Percentiles rank a stretch among this genome's conserved stretches.
Conservation (phyloP, 2,888 invertebrate genomes). For the Scaptomyza cyrtandrae region DNA sequence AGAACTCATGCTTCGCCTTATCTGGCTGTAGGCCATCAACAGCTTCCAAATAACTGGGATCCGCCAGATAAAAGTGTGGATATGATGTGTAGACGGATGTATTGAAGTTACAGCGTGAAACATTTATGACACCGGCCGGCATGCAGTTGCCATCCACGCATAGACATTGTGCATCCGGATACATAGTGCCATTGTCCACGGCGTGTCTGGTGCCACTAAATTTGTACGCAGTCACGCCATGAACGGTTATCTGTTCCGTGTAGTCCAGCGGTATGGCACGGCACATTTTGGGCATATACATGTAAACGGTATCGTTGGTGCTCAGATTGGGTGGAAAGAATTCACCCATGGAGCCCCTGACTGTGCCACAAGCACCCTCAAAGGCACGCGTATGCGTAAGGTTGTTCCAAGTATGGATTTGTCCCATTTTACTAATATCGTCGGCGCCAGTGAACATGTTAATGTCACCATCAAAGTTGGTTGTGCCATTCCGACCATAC, state of each 20-base stretch:
- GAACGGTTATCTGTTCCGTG: constrained; percentile 86
- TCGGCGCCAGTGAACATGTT: constrained; percentile 90
- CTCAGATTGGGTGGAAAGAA: constrained; percentile 89
- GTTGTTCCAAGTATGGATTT: constrained; percentile 90
- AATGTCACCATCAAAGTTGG: constrained; percentile 89
- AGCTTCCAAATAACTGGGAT: constrained; percentile 87
- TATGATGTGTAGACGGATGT: constrained; percentile 92
- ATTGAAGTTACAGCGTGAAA: constrained; percentile 89
- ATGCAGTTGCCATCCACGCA: constrained; percentile 88
- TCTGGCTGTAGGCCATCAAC: constrained; percentile 90
- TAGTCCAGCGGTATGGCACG: constrained; percentile 88
- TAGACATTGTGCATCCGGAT: constrained; percentile 87
- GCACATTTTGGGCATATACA: constrained; percentile 92
- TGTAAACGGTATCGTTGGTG: constrained; percentile 86
- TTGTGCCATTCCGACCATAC: constrained; percentile 91
- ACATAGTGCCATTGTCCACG: constrained; percentile 88
- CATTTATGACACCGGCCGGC: constrained; percentile 90
- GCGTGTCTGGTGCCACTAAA: constrained; percentile 88
- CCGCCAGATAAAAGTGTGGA: constrained; percentile 93
- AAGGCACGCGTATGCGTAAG: constrained; percentile 86
- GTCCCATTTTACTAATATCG: constrained; percentile 88
- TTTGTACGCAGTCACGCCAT: constrained; percentile 88
- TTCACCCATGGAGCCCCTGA: constrained; percentile 92
- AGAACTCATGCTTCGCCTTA: constrained; percentile 90
- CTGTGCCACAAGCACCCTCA: constrained; percentile 86